These are phyloP conservation scores for Sericinus montela DNA, from an alignment of 2,888 invertebrate genomes.

Conservation along the genomic window DNA sequence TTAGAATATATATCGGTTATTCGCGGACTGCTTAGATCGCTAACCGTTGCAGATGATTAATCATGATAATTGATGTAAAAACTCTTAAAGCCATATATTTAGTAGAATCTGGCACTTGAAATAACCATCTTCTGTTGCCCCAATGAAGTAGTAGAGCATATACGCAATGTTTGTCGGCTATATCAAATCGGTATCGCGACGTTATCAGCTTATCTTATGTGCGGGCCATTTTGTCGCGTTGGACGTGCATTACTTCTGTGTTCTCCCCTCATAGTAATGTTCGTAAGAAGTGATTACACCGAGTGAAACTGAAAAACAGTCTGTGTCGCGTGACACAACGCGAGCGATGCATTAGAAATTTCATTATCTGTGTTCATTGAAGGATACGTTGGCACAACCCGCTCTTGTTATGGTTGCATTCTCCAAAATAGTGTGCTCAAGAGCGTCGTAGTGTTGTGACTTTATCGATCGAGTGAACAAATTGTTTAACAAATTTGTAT, in stretches of 20 bases:
- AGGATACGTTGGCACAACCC: slow-evolving; percentile 21
- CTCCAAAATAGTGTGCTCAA: slow-evolving; percentile 13
- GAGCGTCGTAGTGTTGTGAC: slow-evolving; percentile 9
- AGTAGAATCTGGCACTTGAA: no score
- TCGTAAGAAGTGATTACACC: slow-evolving; percentile 14
- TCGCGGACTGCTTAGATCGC: no score
- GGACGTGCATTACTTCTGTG: slow-evolving; percentile 59
- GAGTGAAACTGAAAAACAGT: slow-evolving; percentile 19
- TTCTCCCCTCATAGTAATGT: slow-evolving; percentile 44
- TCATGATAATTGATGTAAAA: no score
- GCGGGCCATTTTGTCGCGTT: slow-evolving; percentile 31
- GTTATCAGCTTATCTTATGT: slow-evolving; percentile 73
- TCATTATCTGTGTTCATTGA: slow-evolving; percentile 25
- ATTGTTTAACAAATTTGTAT: not conserved
- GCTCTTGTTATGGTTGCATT: slow-evolving; percentile 20
- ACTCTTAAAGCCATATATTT: no score
- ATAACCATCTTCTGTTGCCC: not conserved
- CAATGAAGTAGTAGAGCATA: slow-evolving; percentile 26
- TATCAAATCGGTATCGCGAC: slow-evolving; percentile 59
- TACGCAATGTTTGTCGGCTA: slow-evolving; percentile 48
- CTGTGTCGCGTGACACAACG: slow-evolving; percentile 29
- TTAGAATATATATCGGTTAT: no score
- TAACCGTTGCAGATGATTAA: no score
- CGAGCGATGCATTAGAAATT: slow-evolving; percentile 30
- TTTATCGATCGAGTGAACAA: not conserved